Conservation (phyloP, 1,140 invertebrate species). For the Bombus breviceps region DNA sequence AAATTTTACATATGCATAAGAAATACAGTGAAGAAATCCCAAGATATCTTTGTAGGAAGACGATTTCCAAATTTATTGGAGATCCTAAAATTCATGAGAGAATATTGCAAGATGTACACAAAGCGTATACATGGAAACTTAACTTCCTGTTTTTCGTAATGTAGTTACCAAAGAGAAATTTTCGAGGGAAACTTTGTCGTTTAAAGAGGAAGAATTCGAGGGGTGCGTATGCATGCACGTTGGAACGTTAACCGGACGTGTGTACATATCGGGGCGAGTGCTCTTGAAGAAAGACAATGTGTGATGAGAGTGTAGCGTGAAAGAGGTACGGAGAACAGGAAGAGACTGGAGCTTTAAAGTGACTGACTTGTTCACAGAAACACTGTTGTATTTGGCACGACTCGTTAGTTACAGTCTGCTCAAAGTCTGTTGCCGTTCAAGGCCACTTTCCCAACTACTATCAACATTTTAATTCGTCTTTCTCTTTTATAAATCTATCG, state of each 20-base stretch:
- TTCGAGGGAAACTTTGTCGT: neutral
- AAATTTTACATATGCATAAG: no score
- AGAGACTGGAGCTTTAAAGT: slow-evolving; percentile 1
- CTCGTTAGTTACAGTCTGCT: neutral
- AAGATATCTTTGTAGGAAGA: no score
- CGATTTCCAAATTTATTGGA: no score
- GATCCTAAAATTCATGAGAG: neutral
- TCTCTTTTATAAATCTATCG: neutral
- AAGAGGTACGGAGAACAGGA: slow-evolving; percentile 3
- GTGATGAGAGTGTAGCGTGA: slow-evolving; percentile 14
- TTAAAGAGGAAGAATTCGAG: neutral
- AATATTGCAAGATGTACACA: neutral
- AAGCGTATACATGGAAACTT: neutral
- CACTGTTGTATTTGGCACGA: neutral
- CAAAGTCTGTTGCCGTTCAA: slow-evolving; percentile 3
- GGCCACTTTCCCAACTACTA: neutral
- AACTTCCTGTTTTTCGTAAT: neutral
- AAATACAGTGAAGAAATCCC: no score
- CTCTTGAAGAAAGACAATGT: slow-evolving; percentile 19
- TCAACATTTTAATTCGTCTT: neutral
- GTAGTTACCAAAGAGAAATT: neutral
- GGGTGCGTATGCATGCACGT: neutral
- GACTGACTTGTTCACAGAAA: slow-evolving; percentile 1
- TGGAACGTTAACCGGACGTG: neutral
- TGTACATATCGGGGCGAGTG: neutral